Percentiles rank a stretch among this genome's conserved stretches.
Evolutionary conservation across 2,113 vertebrate genomes (phyloP).

Genomic region (Pygoscelis adeliae): DNA sequence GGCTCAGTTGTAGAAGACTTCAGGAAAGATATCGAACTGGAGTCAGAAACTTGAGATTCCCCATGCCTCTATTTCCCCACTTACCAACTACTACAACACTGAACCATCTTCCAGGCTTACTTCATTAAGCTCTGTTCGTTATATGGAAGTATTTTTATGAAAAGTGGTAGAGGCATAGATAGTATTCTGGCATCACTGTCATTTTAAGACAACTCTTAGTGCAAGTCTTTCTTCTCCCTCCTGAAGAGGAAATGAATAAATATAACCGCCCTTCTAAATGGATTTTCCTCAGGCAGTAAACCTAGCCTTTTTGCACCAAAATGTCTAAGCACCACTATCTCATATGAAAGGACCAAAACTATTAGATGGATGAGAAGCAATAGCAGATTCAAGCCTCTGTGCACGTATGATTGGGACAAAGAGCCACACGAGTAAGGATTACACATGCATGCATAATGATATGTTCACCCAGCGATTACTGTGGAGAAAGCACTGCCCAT

Average conservation of each 20-base stretch:
- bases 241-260: not conserved
- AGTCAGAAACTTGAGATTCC: not conserved
- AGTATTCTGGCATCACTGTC: not conserved
- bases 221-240: not conserved
- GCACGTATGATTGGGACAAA: constrained; percentile 7
- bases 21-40: not conserved
- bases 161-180: not conserved
- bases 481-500: not conserved
- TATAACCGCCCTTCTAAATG: not conserved
- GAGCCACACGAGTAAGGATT: constrained; percentile 7
- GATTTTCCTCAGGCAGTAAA: not conserved
- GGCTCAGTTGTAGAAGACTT: not conserved
- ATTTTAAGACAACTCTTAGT: not conserved
- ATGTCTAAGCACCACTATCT: not conserved
- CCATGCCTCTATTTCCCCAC: not conserved
- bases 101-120: not conserved
- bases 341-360: not conserved
- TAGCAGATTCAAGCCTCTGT: not conserved
- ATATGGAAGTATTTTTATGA: not conserved
- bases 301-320: not conserved
- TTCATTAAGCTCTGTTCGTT: not conserved
- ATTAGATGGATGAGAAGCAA: not conserved
- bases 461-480: not conserved
- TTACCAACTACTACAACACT: not conserved
- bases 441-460: not conserved